A percentile compares a stretch with the other conserved stretches of the same genome.
Conservation (phyloP, 2,888 invertebrate species). For the Chrysolina oricalcia region DNA sequence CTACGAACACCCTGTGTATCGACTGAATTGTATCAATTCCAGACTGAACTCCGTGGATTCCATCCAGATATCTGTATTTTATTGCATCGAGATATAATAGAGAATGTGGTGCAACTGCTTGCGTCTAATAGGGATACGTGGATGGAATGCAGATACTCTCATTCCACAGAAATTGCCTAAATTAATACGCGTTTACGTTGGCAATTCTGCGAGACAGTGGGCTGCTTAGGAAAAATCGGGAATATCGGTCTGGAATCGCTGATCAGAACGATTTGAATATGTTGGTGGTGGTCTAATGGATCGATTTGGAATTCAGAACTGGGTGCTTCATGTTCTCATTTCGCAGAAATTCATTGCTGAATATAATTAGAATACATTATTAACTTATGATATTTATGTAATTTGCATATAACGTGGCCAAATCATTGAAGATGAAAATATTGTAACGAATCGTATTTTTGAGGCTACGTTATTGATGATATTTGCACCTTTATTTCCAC, state of each 20-base stretch:
- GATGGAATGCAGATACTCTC: conserved; percentile 48
- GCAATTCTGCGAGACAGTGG: conserved; percentile 29
- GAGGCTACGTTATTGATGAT: too few relatives aligned
- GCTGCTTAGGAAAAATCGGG: conserved; percentile 20
- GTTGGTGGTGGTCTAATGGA: not conserved
- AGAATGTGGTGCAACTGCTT: conserved; percentile 54
- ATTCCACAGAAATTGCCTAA: conserved; percentile 54
- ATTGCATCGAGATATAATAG: conserved; percentile 50
- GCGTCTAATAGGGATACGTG: conserved; percentile 55
- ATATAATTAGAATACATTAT: too few relatives aligned
- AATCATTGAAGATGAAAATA: too few relatives aligned
- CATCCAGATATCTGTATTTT: conserved; percentile 38
- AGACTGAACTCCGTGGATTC: not conserved
- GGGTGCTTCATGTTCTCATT: not conserved
- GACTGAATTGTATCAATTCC: not conserved
- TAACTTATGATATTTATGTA: too few relatives aligned
- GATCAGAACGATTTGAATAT: not conserved
- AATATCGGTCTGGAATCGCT: conserved; percentile 14
- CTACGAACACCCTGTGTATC: not conserved
- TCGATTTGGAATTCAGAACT: not conserved
- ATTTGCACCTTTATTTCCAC: too few relatives aligned
- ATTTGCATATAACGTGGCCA: too few relatives aligned
- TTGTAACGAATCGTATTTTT: too few relatives aligned
- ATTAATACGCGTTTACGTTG: conserved; percentile 49
- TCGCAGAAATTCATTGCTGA: too few relatives aligned